Conservation (phyloP, 2,797 vertebrate species). For the Emydoidea blandingii region DNA sequence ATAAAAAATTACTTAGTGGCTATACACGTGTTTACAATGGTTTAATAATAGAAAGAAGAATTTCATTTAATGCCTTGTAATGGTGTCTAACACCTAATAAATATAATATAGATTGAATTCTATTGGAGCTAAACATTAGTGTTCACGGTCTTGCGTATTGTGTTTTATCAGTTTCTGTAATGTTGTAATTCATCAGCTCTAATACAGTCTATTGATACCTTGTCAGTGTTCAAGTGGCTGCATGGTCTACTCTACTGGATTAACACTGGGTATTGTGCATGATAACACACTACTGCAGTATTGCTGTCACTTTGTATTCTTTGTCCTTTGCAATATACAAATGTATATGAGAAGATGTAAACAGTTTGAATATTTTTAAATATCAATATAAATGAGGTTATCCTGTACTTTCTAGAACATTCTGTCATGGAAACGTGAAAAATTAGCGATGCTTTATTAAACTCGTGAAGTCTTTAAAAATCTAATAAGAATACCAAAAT, state of each 20-base stretch:
- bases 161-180: constrained; percentile 41
- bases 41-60: constrained; percentile 16
- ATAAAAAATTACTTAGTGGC: not conserved
- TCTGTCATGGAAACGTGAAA: not conserved
- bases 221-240: constrained; percentile 34
- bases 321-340: not conserved
- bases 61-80: not conserved
- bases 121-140: constrained; percentile 52
- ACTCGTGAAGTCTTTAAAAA: not conserved
- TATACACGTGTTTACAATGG: not conserved
- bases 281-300: not conserved
- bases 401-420: not conserved
- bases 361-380: constrained; percentile 6
- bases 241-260: constrained; percentile 14
- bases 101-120: constrained; percentile 64
- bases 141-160: constrained; percentile 34
- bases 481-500: not conserved
- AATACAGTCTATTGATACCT: constrained; percentile 60
- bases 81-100: constrained; percentile 19
- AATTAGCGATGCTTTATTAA: constrained; percentile 16
- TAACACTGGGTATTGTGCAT: constrained; percentile 1
- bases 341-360: not conserved
- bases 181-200: constrained; percentile 55
- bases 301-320: not conserved
- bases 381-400: not conserved